A percentile compares a stretch with the other conserved stretches of the same genome.
phyloP scores from a whole-genome alignment of 2,113 vertebrate species.

The Ellobius talpinus region DNA sequence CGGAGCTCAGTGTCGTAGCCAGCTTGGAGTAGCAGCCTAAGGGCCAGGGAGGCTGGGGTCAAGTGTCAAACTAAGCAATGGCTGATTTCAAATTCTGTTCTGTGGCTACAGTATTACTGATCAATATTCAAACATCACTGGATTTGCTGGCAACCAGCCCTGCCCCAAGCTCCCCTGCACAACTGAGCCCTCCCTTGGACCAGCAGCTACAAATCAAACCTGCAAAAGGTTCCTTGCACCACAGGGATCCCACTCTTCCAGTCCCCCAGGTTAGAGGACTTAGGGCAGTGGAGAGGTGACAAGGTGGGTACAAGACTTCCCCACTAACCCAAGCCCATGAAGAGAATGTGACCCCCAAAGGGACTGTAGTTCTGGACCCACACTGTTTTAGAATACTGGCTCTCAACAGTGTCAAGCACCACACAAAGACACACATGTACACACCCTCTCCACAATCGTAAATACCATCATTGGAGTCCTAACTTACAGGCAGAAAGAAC shows the following conservation, averaged over 20 bases:
- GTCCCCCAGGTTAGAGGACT: neutral
- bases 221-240: neutral
- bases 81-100: neutral
- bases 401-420: neutral
- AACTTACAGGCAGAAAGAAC: too few species aligned
- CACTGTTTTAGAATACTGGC: rapidly evolving
- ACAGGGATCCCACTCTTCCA: neutral
- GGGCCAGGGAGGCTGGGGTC: neutral
- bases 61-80: neutral
- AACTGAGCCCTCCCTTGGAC: neutral
- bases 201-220: neutral
- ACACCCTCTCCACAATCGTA: neutral
- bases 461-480: rapidly evolving
- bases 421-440: neutral
- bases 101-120: neutral
- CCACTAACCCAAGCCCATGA: neutral
- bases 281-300: neutral
- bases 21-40: conserved; percentile 93
- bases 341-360: neutral
- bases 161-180: too few species aligned
- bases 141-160: neutral
- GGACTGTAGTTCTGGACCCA: neutral
- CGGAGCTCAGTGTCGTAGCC: conserved; percentile 91
- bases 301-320: neutral
- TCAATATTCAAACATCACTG: rapidly evolving